Conservation (phyloP, 2,797 vertebrate species). For the Tapera naevia region DNA sequence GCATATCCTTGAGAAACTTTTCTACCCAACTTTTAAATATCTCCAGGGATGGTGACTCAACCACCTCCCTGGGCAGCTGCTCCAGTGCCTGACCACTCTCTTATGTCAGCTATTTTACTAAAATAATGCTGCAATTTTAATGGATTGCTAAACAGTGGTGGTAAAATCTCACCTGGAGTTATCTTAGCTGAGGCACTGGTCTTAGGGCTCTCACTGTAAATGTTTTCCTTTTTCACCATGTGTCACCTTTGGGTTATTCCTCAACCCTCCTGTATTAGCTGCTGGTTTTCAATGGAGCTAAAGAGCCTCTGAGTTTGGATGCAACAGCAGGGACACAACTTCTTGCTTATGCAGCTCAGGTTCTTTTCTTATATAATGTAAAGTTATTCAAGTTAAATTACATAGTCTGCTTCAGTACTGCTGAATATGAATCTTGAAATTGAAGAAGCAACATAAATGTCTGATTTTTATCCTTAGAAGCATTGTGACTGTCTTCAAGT, state of each 20-base stretch:
- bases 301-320: not conserved
- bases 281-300: not conserved
- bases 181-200: not conserved
- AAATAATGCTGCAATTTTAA: not conserved
- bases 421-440: not conserved
- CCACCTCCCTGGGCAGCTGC: no score
- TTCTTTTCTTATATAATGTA: not conserved
- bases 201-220: not conserved
- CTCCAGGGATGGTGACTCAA: no score
- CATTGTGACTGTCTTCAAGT: not conserved
- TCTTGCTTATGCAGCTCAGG: not conserved
- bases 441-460: not conserved
- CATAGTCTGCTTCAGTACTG: not conserved
- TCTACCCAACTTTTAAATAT: no score
- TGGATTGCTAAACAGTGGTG: not conserved
- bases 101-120: not conserved
- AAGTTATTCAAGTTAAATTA: not conserved
- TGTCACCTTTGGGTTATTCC: not conserved
- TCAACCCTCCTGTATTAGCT: not conserved
- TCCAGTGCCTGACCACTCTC: no score
- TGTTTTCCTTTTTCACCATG: not conserved
- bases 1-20: no score
- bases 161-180: not conserved
- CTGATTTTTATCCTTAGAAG: not conserved
- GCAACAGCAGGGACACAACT: not conserved